Evolutionary conservation across 2,113 vertebrate genomes (phyloP).

Genomic region (Cyphomyrus discorhynchus): DNA sequence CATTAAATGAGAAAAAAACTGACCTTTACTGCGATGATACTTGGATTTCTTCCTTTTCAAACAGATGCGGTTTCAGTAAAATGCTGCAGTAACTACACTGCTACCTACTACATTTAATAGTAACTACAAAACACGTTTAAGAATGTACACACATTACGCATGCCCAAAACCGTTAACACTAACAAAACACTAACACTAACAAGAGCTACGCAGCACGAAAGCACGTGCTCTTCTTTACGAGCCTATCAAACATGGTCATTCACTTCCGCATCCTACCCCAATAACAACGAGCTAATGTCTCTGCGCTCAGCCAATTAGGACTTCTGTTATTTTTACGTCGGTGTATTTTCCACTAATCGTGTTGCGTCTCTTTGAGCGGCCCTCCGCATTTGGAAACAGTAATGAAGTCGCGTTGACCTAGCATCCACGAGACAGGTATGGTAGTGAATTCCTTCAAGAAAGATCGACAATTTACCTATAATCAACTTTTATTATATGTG

Average conservation of each 20-base stretch:
- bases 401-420: not conserved
- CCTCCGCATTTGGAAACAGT: not conserved
- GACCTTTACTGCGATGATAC: not conserved
- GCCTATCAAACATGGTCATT: constrained; percentile 8
- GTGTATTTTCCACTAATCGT: not conserved
- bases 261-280: not conserved
- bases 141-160: not conserved
- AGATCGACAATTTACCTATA: not conserved
- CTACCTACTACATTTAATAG: not conserved
- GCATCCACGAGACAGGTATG: constrained; percentile 17
- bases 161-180: not conserved
- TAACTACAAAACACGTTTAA: not conserved
- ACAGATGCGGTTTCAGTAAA: not conserved
- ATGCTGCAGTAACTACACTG: not conserved
- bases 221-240: not conserved
- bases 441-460: not conserved
- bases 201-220: not conserved
- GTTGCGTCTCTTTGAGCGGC: not conserved
- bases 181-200: not conserved
- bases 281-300: not conserved
- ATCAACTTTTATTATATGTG: not conserved
- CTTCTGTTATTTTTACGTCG: not conserved
- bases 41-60: not conserved
- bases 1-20: not conserved
- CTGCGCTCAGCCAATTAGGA: not conserved